Evolutionary conservation across 2,797 vertebrate genomes (phyloP).

Genomic region (Coendou prehensilis): DNA sequence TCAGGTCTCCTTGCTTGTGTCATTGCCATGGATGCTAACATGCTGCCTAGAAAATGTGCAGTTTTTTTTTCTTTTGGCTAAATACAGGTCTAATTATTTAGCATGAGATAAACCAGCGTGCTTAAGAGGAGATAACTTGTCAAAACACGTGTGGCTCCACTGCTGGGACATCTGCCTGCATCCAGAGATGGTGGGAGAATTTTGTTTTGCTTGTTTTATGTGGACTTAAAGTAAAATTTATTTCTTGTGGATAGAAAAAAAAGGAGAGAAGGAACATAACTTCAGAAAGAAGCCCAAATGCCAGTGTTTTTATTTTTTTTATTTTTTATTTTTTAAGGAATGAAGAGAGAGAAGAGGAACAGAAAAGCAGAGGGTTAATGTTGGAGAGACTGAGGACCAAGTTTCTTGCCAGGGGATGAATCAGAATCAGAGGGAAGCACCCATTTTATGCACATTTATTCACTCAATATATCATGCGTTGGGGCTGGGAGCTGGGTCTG

Average conservation of each 20-base stretch:
- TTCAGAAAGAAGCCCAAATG: background rate
- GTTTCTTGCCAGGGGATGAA: background rate
- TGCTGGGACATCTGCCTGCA: background rate
- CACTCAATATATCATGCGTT: background rate
- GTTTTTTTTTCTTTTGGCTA: conserved; percentile 16
- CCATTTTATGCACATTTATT: background rate
- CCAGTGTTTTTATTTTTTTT: background rate
- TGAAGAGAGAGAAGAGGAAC: background rate
- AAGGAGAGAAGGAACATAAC: background rate
- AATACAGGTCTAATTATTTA: conserved; percentile 39
- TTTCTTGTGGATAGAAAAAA: conserved; percentile 1
- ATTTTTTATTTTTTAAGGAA: background rate
- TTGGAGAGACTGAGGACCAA: background rate
- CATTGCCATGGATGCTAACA: background rate
- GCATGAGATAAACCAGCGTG: conserved; percentile 48
- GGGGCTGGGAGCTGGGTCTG: too few species aligned
- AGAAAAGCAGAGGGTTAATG: too few species aligned
- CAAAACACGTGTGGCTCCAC: background rate
- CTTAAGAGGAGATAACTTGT: conserved; percentile 59
- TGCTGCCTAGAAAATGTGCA: conserved; percentile 25
- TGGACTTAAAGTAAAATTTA: conserved; percentile 36
- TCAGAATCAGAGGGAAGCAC: background rate
- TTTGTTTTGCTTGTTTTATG: conserved; percentile 13
- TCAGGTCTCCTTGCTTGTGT: background rate
- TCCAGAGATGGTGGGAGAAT: background rate